Conservation (phyloP, 2,797 vertebrate species). For the Gymnothorax reevesii region DNA sequence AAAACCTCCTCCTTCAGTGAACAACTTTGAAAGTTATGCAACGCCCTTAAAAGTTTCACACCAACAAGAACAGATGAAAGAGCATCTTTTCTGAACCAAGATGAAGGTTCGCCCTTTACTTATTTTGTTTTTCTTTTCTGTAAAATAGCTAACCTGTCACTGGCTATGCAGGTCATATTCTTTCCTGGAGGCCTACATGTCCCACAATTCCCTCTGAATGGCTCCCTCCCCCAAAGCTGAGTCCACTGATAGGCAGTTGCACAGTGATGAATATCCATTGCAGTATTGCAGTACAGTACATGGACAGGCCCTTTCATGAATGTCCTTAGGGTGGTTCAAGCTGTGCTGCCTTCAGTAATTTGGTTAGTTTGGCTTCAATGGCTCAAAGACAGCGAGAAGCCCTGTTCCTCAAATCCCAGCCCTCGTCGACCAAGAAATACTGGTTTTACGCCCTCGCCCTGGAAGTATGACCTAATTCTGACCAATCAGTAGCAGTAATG, state of each 20-base stretch:
- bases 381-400: background rate
- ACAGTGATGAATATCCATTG: background rate
- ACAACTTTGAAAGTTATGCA: background rate
- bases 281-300: background rate
- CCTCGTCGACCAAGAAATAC: too few relatives aligned
- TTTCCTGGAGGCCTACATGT: background rate
- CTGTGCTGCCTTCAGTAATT: too few relatives aligned
- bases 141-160: background rate
- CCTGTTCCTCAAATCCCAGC: too few relatives aligned
- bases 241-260: too few relatives aligned
- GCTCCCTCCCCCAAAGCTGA: background rate
- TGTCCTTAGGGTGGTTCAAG: background rate
- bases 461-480: too few relatives aligned
- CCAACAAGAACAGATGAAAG: background rate
- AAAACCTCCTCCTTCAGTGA: background rate
- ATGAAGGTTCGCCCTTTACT: background rate
- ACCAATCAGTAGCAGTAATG: too few relatives aligned
- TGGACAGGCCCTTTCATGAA: background rate
- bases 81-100: background rate
- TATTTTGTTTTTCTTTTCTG: background rate
- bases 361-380: background rate
- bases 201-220: background rate
- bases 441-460: too few relatives aligned
- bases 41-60: background rate
- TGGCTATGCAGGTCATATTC: background rate